A percentile compares a stretch with the other conserved stretches of the same genome.
Conservation (phyloP, 2,888 invertebrate species). For the Thyatira batis region DNA sequence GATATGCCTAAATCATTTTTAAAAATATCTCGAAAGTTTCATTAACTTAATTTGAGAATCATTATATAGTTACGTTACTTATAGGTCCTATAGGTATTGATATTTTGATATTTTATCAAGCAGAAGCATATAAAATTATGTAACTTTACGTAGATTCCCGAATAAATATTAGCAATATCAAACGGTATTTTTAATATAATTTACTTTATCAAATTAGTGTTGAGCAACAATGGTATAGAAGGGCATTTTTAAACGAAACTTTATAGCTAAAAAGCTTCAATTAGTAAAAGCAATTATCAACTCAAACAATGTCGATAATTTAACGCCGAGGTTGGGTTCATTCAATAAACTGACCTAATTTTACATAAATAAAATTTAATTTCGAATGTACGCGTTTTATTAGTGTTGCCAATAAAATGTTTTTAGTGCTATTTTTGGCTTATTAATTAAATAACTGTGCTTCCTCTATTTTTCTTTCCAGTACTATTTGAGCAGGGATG, state of each 20-base stretch:
- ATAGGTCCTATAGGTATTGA: not conserved
- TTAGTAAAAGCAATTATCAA: not conserved
- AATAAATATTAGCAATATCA: too few relatives aligned
- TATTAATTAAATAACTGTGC: conserved; percentile 34
- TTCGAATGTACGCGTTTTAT: not conserved
- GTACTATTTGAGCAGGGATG: conserved; percentile 68
- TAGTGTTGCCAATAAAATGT: not conserved
- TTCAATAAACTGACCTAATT: not conserved
- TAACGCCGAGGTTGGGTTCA: not conserved
- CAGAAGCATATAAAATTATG: too few relatives aligned
- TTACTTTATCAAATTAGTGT: too few relatives aligned
- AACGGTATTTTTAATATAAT: too few relatives aligned
- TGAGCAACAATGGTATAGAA: too few relatives aligned
- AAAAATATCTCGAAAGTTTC: too few relatives aligned
- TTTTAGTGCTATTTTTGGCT: not conserved
- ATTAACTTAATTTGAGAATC: too few relatives aligned
- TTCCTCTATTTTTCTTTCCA: conserved; percentile 70
- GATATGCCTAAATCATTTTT: too few relatives aligned
- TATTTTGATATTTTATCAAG: not conserved
- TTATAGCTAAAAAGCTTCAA: not conserved
- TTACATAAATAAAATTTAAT: not conserved
- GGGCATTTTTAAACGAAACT: not conserved
- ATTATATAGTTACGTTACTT: not conserved
- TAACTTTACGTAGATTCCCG: too few relatives aligned
- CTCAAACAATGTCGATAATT: not conserved